These are phyloP conservation scores for Ylistrum balloti DNA, from an alignment of 1,140 invertebrate genomes.

Conservation along the genomic window DNA sequence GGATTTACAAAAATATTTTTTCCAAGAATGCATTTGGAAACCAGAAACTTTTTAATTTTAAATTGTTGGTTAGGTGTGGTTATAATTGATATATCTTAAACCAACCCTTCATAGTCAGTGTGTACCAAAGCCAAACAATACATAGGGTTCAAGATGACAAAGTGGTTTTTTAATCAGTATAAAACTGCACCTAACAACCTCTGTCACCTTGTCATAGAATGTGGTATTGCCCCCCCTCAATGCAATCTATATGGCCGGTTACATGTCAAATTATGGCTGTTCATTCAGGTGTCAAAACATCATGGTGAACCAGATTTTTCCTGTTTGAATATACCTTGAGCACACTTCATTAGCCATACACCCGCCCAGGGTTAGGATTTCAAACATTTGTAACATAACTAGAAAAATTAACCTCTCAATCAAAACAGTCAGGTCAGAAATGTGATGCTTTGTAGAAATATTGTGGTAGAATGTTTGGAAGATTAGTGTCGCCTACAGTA, in stretches of 20 bases:
- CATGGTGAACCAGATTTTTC: conserved; percentile 16
- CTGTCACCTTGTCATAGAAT: background rate
- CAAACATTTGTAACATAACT: conserved; percentile 32
- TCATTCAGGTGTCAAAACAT: conserved; percentile 34
- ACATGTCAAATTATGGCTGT: conserved; percentile 39
- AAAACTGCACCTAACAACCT: conserved; percentile 1
- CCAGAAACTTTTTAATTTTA: background rate
- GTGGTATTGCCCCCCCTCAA: conserved; percentile 2
- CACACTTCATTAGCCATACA: conserved; percentile 10
- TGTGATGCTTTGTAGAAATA: conserved; percentile 7
- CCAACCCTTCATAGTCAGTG: background rate
- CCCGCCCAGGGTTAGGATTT: conserved; percentile 21
- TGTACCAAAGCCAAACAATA: background rate
- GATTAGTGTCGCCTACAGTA: background rate
- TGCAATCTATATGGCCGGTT: background rate
- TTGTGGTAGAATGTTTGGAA: background rate
- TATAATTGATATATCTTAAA: background rate
- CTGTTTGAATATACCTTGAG: conserved; percentile 24
- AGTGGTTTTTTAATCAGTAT: background rate
- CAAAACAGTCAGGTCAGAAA: conserved; percentile 27
- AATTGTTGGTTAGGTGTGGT: background rate
- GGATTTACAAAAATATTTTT: background rate
- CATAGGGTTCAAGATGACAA: background rate
- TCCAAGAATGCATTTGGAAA: background rate
- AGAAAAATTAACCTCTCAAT: conserved; percentile 35